Conservation (phyloP, 2,797 vertebrate species). For the Myotis pilosus region DNA sequence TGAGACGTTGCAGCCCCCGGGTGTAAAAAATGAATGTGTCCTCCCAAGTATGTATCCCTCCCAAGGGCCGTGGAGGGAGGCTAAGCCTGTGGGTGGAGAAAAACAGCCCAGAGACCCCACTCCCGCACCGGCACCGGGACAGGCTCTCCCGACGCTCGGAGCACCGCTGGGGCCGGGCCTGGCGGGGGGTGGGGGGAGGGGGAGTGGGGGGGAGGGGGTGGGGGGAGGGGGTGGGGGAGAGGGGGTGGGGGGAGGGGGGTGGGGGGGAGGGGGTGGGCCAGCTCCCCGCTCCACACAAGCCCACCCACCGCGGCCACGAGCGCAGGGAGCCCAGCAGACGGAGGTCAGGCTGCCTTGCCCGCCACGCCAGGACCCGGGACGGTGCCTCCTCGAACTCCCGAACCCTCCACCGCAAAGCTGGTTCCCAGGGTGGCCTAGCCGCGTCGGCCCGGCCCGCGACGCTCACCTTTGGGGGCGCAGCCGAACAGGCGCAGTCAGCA, state of each 20-base stretch:
- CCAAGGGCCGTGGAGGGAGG: not conserved
- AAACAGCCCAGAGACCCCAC: not conserved
- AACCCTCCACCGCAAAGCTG: not conserved
- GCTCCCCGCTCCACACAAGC: not conserved
- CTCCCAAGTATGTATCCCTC: not conserved
- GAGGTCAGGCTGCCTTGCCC: too few species aligned
- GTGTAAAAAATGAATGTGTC: not conserved
- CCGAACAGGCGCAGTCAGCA: rapidly evolving
- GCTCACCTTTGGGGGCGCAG: not conserved
- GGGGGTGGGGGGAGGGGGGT: too few species aligned
- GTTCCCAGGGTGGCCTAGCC: not conserved
- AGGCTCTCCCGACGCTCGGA: not conserved
- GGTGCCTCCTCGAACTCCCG: not conserved
- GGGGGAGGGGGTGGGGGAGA: too few species aligned
- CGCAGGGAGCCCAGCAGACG: not conserved
- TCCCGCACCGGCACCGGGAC: too few species aligned
- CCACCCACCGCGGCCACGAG: not conserved
- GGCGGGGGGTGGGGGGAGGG: too few species aligned
- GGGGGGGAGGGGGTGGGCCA: rapidly evolving
- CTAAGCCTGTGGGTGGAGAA: not conserved
- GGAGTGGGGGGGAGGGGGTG: too few species aligned
- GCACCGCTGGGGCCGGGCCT: not conserved
- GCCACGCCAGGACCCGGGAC: not conserved
- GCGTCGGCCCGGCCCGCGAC: rapidly evolving
- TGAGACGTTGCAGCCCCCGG: not conserved